phyloP scores from a whole-genome alignment of 1,140 invertebrate genomes.

The Pseudobourletiella spinata region DNA sequence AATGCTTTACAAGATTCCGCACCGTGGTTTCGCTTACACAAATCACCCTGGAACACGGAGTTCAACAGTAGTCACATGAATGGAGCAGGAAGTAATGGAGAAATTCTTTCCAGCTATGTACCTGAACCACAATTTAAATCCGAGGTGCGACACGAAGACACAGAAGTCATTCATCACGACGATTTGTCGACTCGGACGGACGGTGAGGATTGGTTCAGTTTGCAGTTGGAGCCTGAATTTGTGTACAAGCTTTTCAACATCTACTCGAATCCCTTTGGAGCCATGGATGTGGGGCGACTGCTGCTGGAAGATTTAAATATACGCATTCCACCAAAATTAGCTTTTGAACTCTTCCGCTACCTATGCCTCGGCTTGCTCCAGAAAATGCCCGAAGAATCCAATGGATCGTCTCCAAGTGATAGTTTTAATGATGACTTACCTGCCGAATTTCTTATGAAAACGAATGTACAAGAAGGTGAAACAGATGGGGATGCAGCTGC shows the following conservation, averaged over 20 bases:
- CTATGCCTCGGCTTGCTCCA: slow-evolving; percentile 2
- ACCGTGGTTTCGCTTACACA: not conserved
- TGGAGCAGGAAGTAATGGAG: not conserved
- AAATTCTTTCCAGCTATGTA: too few species aligned
- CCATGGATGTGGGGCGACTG: not conserved
- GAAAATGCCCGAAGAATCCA: not conserved
- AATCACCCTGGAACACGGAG: not conserved
- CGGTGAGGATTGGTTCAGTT: slow-evolving; percentile 15
- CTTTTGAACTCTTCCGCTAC: slow-evolving; percentile 11
- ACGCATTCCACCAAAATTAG: slow-evolving; percentile 9
- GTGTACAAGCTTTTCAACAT: not conserved
- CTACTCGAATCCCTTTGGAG: slow-evolving; percentile 2
- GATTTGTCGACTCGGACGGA: slow-evolving; percentile 1
- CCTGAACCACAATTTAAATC: too few species aligned
- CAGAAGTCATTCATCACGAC: not conserved
- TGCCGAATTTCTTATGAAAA: not conserved
- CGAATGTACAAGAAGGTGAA: not conserved
- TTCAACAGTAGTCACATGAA: too few species aligned
- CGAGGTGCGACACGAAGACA: too few species aligned
- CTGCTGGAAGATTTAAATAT: not conserved
- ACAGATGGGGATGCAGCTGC: too few species aligned
- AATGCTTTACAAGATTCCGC: not conserved
- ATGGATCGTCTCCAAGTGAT: not conserved
- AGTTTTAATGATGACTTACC: not conserved
- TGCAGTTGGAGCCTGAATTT: not conserved